Evolutionary conservation across 2,113 vertebrate species (phyloP).

Genomic region (Neopipo cinnamomea): DNA sequence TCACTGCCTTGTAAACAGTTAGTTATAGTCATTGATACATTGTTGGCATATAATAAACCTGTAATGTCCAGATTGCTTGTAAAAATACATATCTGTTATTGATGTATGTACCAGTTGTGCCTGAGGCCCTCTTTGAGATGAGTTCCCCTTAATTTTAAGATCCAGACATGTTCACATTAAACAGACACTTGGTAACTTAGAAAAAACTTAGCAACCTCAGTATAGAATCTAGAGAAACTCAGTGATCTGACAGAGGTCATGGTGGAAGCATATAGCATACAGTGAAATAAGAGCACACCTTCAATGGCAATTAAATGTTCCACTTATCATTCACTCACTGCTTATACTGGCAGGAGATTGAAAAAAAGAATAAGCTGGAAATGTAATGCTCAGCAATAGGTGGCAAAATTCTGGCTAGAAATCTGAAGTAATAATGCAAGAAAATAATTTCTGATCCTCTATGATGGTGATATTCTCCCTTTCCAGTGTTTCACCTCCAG

Average conservation of each 20-base stretch:
- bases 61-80: slow-evolving; percentile 45
- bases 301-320: neutral
- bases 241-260: neutral
- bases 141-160: neutral
- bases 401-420: neutral
- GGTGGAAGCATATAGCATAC: neutral
- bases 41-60: slow-evolving; percentile 45
- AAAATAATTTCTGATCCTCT: neutral
- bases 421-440: neutral
- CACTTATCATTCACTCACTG: neutral
- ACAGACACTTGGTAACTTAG: neutral
- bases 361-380: neutral
- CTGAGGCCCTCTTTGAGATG: neutral
- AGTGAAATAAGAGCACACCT: neutral
- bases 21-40: slow-evolving; percentile 41
- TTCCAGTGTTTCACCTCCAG: neutral
- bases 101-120: neutral
- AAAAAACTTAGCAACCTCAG: neutral
- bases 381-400: neutral
- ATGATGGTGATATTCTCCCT: neutral
- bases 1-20: slow-evolving; percentile 54
- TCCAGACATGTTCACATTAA: neutral
- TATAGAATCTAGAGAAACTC: neutral
- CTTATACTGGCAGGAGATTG: neutral
- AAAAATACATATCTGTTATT: slow-evolving; percentile 55